A percentile compares a stretch with the other conserved stretches of the same genome.
Conservation (phyloP, 1,140 invertebrate genomes). For the Drosophila sp. region DNA sequence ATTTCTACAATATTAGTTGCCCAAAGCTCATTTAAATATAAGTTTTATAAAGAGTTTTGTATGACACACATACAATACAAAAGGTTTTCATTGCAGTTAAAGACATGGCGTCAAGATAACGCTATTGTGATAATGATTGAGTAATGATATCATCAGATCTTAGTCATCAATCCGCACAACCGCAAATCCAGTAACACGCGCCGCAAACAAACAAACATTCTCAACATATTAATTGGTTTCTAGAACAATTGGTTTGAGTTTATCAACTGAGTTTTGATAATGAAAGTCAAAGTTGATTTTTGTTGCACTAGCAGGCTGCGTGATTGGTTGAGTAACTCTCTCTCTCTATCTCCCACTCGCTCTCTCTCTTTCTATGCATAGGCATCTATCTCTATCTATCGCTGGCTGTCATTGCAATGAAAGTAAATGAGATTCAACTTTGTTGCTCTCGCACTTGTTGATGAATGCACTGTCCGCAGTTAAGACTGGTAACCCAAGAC, state of each 20-base stretch:
- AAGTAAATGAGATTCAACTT: conserved; percentile 69
- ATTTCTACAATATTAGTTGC: too few species aligned
- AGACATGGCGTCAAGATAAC: not conserved
- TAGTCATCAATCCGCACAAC: conserved; percentile 26
- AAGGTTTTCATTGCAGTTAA: too few species aligned
- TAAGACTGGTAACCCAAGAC: conserved; percentile 59
- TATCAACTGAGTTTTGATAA: conserved; percentile 24
- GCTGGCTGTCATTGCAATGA: conserved; percentile 57
- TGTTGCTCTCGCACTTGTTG: conserved; percentile 46
- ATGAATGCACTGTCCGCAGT: conserved; percentile 20
- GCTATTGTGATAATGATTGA: conserved; percentile 3
- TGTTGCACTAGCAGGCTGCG: not conserved
- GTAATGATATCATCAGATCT: conserved; percentile 38
- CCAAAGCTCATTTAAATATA: too few species aligned
- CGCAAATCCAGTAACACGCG: conserved; percentile 10
- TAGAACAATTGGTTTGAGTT: not conserved
- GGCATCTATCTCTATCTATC: not conserved
- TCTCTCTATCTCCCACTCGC: too few species aligned
- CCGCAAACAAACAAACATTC: conserved; percentile 1
- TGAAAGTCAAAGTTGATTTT: conserved; percentile 6
- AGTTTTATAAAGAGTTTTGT: too few species aligned
- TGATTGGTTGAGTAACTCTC: conserved; percentile 9
- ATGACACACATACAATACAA: too few species aligned
- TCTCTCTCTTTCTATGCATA: not conserved
- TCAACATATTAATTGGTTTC: not conserved